A percentile compares a stretch with the other conserved stretches of the same genome.
Conservation (phyloP, 2,888 invertebrate genomes). For the Hydriomena furcata region DNA sequence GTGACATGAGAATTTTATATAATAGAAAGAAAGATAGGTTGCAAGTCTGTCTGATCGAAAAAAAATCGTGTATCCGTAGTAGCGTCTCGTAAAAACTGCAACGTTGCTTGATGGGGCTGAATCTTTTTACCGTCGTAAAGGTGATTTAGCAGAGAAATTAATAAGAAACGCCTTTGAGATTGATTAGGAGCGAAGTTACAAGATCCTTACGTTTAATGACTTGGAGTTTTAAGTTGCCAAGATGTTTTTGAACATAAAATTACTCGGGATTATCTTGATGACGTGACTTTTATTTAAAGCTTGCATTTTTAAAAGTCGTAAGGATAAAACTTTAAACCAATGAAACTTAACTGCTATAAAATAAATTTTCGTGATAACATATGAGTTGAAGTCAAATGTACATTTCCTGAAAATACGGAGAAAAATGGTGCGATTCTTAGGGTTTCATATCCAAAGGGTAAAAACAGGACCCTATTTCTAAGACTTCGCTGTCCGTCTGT, state of each 20-base stretch:
- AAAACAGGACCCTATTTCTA: too few species aligned
- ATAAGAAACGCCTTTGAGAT: constrained; percentile 68
- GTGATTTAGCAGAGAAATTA: constrained; percentile 75
- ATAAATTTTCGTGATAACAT: too few species aligned
- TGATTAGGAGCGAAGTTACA: constrained; percentile 66
- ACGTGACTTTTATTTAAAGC: background rate
- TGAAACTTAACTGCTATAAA: too few species aligned
- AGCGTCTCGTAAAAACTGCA: constrained; percentile 65
- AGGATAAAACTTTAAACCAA: too few species aligned
- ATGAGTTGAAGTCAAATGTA: too few species aligned
- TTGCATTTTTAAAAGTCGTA: too few species aligned
- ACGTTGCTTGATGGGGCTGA: constrained; percentile 74
- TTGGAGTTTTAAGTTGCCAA: constrained; percentile 25
- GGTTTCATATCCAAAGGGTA: too few species aligned
- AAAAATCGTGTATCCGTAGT: constrained; percentile 42
- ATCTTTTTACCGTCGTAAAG: constrained; percentile 70
- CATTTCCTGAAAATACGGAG: too few species aligned
- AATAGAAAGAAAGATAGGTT: too few species aligned
- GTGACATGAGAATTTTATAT: too few species aligned
- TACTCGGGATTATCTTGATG: constrained; percentile 10
- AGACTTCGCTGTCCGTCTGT: too few species aligned
- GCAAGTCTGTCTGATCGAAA: background rate
- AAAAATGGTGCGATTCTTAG: too few species aligned
- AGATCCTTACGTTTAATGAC: constrained; percentile 43
- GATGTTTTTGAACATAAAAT: constrained; percentile 14